Evolutionary conservation across 2,113 vertebrate species (phyloP).

Genomic region (Ameiurus melas): DNA sequence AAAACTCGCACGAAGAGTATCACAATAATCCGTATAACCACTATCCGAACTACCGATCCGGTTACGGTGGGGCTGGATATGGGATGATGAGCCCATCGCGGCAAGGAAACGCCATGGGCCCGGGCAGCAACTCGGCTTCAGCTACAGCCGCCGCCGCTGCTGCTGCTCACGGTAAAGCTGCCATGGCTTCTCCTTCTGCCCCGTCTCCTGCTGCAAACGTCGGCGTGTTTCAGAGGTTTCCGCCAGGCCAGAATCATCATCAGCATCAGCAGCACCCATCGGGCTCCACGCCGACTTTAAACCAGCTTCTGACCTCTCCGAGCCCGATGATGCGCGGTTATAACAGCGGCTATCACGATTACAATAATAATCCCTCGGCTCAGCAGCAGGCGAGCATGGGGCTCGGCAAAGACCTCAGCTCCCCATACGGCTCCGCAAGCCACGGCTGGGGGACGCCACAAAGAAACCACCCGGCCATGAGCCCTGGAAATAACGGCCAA

Average conservation of each 20-base stretch:
- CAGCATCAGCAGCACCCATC: constrained; percentile 77
- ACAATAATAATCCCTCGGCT: constrained; percentile 72
- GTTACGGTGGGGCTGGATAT: constrained; percentile 77
- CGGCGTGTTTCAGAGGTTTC: constrained; percentile 83
- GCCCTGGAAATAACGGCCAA: constrained; percentile 81
- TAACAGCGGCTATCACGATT: constrained; percentile 82
- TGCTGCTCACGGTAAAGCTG: constrained; percentile 73
- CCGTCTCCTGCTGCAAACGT: constrained; percentile 61
- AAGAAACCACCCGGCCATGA: constrained; percentile 82
- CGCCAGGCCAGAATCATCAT: constrained; percentile 73
- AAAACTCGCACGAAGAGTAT: constrained; percentile 86
- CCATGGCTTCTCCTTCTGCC: constrained; percentile 66
- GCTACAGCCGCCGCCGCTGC: constrained; percentile 26
- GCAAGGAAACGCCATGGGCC: constrained; percentile 79
- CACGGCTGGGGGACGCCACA: constrained; percentile 86
- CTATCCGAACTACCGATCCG: constrained; percentile 77
- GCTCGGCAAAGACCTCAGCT: constrained; percentile 81
- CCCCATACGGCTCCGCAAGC: constrained; percentile 79
- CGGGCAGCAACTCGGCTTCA: constrained; percentile 63
- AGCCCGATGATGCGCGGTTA: constrained; percentile 90
- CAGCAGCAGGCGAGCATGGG: constrained; percentile 72
- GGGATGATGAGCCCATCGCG: constrained; percentile 83
- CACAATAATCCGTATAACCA: constrained; percentile 83
- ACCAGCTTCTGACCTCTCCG: constrained; percentile 88
- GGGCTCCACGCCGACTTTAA: constrained; percentile 87